Conservation (phyloP, 2,888 invertebrate genomes). For the Therioaphis trifolii region DNA sequence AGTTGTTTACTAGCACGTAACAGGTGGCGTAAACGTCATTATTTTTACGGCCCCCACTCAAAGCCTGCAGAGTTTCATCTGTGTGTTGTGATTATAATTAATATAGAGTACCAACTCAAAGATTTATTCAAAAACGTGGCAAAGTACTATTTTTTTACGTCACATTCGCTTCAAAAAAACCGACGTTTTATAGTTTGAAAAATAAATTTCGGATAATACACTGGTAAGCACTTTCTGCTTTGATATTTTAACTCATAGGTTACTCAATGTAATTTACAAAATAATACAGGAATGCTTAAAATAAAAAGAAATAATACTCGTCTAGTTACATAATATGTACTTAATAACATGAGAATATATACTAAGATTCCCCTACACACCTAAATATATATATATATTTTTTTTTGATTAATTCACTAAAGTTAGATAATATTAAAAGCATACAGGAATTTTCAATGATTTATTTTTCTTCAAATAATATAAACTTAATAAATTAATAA, state of each 20-base stretch:
- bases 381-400: no score
- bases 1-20: not conserved
- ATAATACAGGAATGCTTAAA: no score
- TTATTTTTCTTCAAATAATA: no score
- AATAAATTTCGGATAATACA: not conserved
- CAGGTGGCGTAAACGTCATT: constrained; percentile 25
- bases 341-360: no score
- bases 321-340: no score
- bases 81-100: not conserved
- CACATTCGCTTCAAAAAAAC: not conserved
- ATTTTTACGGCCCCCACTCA: constrained; percentile 15
- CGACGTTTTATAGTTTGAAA: not conserved
- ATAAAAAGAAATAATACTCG: no score
- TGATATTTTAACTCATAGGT: not conserved
- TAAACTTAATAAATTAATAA: no score
- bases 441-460: no score
- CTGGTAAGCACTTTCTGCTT: constrained; percentile 26
- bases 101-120: not conserved
- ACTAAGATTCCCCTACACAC: no score
- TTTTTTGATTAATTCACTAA: no score
- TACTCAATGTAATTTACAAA: no score
- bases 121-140: not conserved
- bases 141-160: not conserved
- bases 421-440: no score
- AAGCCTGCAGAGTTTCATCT: not conserved